Conservation (phyloP, 2,888 invertebrate species). For the Aplocera efformata region DNA sequence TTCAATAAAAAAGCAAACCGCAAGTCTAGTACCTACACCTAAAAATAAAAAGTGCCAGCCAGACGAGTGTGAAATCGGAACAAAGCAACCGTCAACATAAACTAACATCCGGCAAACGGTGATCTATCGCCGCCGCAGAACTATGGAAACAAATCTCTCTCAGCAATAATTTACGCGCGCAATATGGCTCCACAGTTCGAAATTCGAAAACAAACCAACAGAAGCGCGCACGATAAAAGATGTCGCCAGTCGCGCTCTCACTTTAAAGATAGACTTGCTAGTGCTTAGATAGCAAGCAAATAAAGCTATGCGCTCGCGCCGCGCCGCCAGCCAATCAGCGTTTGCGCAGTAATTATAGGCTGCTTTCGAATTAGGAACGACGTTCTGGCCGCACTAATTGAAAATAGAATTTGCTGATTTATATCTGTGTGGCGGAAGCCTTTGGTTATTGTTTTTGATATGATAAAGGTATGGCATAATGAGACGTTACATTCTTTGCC, state of each 20-base stretch:
- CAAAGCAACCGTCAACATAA: conserved; percentile 72
- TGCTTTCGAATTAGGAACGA: conserved; percentile 72
- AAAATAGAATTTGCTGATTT: conserved; percentile 69
- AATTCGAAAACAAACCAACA: conserved; percentile 70
- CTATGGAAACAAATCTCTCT: conserved; percentile 78
- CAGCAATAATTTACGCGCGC: conserved; percentile 73
- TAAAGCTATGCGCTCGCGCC: conserved; percentile 51
- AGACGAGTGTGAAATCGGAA: conserved; percentile 65
- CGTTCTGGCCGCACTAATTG: conserved; percentile 63
- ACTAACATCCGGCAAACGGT: conserved; percentile 73
- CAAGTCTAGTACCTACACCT: conserved; percentile 9
- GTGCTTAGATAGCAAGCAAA: conserved; percentile 57
- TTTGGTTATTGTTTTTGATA: conserved; percentile 51
- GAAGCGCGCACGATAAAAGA: conserved; percentile 71
- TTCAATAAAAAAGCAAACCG: too few species aligned
- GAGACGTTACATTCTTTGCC: conserved; percentile 26
- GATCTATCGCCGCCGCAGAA: conserved; percentile 75
- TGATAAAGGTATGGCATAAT: conserved; percentile 35
- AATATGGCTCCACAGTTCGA: conserved; percentile 68
- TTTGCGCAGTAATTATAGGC: conserved; percentile 67
- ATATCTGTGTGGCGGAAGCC: conserved; percentile 54
- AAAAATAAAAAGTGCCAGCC: conserved; percentile 46
- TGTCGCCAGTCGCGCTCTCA: conserved; percentile 65
- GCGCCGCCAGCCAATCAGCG: conserved; percentile 58
- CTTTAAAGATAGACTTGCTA: conserved; percentile 65